Evolutionary conservation across 2,888 invertebrate species (phyloP).

Genomic region (Drosophila mercatorum): DNA sequence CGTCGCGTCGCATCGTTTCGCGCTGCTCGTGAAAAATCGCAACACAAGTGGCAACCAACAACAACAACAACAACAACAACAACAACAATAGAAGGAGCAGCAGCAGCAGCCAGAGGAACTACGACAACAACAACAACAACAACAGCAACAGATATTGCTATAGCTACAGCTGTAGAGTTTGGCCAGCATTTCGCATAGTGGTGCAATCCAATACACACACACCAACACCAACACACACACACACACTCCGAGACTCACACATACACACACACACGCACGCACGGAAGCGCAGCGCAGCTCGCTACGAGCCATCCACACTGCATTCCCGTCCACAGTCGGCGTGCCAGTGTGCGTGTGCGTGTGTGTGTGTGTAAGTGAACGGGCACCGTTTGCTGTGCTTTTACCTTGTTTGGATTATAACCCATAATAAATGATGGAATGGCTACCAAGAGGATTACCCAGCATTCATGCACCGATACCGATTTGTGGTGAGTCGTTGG

Average conservation of each 20-base stretch:
- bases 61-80: slow-evolving; percentile 18
- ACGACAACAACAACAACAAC: slow-evolving; percentile 12
- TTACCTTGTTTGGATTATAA: slow-evolving; percentile 76
- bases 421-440: slow-evolving; percentile 84
- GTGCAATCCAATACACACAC: slow-evolving; percentile 59
- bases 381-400: slow-evolving; percentile 51
- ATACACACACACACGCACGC: slow-evolving; percentile 27
- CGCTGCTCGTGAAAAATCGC: slow-evolving; percentile 63
- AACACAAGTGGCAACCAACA: slow-evolving; percentile 56
- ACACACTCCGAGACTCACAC: slow-evolving; percentile 29
- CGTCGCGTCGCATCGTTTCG: slow-evolving; percentile 20
- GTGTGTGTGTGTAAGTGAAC: slow-evolving; percentile 19
- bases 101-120: slow-evolving; percentile 16
- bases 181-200: slow-evolving; percentile 57
- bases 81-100: not conserved
- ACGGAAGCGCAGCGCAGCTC: slow-evolving; percentile 26
- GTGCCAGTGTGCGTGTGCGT: slow-evolving; percentile 26
- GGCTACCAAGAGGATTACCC: slow-evolving; percentile 85
- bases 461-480: slow-evolving; percentile 85
- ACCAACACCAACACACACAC: slow-evolving; percentile 21
- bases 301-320: slow-evolving; percentile 29
- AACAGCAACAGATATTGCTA: slow-evolving; percentile 7
- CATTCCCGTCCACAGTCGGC: slow-evolving; percentile 22
- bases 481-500: slow-evolving; percentile 85
- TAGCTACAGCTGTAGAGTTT: slow-evolving; percentile 40